Base-by-base conservation (phyloP, 2,888 invertebrate genomes). In the Stenodera caucasica region DNA sequence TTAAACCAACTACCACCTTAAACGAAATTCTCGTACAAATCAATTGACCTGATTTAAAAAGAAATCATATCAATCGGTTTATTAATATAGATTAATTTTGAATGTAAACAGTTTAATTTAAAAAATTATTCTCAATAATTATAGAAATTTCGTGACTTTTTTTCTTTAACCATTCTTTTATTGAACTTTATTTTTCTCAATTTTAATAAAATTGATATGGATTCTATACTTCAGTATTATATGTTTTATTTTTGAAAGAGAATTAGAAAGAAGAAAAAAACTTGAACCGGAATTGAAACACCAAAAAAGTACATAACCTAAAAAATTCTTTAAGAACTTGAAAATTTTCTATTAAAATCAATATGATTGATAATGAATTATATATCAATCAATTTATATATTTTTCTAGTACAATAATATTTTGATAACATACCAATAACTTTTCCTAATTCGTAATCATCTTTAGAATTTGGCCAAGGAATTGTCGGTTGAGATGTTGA, bases 361-460 rank as follows among this genome's bases (percentile, higher is more conserved):
- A 9, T 14, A 12, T 60, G 55, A 55, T 45, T 33, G 11, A 29
- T 30, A 18, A 29, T 9, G 9, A 29, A 23, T 26, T 26, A 23
- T 55, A 49, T 23, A 56, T 30, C 5, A 2, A 55, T n/a, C 6
- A 5, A 37, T 15, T 26, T 33, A 11, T 29, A 15, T 35, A 55
- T 54, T 18, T 30, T 9, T 9, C n/a, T 18, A 21, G 21, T 67
- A 67, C 58, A 55, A 49, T 52, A 70, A 63, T 67, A 63, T 57
- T 58, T 59, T 65, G 40, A 66, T 67, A 77, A 86, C 88, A 84
- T 82, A 92, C 94, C 94, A 77, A 97, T 96, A 75, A 96, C 92
- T 83, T 96, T 96, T 72, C 90, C 88, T 74, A 97, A 82, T 82
- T 95, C 94, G 82, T 97, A 97, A 81, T 94, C 93, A 78, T 94